These are phyloP conservation scores for Muschampia plurimacula DNA, from an alignment of 2,888 invertebrate genomes.

Conservation along the genomic window DNA sequence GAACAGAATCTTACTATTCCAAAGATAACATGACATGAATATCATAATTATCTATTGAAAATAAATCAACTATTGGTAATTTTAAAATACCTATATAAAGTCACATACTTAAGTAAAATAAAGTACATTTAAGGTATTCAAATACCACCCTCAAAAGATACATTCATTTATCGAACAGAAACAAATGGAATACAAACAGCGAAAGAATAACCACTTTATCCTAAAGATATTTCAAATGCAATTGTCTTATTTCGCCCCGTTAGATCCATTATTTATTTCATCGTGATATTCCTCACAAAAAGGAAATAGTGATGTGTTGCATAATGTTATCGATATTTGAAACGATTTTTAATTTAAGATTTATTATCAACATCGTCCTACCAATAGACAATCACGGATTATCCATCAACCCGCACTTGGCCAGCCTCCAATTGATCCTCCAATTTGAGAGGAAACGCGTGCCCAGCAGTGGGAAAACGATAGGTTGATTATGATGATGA, in stretches of 20 bases:
- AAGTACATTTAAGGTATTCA: background rate
- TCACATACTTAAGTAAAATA: background rate
- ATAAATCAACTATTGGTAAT: background rate
- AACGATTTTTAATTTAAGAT: background rate
- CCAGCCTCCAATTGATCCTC: no score
- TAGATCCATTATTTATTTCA: constrained; percentile 43
- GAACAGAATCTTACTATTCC: background rate
- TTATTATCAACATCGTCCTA: no score
- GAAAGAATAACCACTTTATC: constrained; percentile 43
- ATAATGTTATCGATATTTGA: background rate
- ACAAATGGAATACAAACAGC: constrained; percentile 44
- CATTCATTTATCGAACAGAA: constrained; percentile 43
- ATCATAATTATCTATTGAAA: background rate
- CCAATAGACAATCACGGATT: no score
- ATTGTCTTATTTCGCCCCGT: constrained; percentile 46
- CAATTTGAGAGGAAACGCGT: no score
- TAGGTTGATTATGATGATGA: no score
- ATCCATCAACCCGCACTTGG: no score
- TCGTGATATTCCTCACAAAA: constrained; percentile 17
- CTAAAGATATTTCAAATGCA: constrained; percentile 46
- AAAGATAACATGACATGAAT: background rate
- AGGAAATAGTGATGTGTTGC: constrained; percentile 13
- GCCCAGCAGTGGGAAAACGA: no score
- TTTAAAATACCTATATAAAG: background rate
- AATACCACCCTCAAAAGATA: constrained; percentile 2